These are phyloP conservation scores for Apamea crenata DNA, from an alignment of 2,888 invertebrate species.

Conservation along the genomic window DNA sequence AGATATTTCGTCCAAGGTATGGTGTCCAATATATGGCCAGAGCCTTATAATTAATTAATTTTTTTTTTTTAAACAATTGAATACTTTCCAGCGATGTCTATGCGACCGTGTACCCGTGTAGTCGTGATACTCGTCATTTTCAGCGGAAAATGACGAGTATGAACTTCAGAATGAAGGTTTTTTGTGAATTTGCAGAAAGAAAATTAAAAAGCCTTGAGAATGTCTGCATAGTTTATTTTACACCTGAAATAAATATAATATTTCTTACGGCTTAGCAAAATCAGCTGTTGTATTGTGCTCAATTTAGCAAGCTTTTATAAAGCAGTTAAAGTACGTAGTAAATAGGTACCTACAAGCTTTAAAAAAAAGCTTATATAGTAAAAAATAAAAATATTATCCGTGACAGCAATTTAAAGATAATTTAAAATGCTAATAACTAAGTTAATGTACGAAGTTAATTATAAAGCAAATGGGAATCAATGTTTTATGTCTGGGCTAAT, in stretches of 20 bases:
- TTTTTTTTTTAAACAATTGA: neutral
- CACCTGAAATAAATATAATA: neutral
- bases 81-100: neutral
- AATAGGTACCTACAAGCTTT: neutral
- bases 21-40: conserved; percentile 3
- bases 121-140: too few species aligned
- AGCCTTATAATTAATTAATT: conserved; percentile 6
- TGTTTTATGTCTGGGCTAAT: too few species aligned
- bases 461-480: too few species aligned
- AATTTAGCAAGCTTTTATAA: too few species aligned
- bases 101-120: too few species aligned
- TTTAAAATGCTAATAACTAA: neutral
- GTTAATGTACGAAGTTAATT: too few species aligned
- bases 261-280: neutral
- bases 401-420: neutral
- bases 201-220: neutral
- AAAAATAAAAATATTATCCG: neutral
- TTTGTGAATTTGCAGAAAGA: neutral
- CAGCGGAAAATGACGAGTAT: neutral
- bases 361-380: neutral
- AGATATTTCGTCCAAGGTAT: neutral
- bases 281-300: too few species aligned
- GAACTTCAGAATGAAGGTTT: neutral
- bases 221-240: neutral
- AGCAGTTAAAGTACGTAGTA: neutral